Evolutionary conservation across 2,888 invertebrate species (phyloP).

Genomic region (Xanthorhoe designata): DNA sequence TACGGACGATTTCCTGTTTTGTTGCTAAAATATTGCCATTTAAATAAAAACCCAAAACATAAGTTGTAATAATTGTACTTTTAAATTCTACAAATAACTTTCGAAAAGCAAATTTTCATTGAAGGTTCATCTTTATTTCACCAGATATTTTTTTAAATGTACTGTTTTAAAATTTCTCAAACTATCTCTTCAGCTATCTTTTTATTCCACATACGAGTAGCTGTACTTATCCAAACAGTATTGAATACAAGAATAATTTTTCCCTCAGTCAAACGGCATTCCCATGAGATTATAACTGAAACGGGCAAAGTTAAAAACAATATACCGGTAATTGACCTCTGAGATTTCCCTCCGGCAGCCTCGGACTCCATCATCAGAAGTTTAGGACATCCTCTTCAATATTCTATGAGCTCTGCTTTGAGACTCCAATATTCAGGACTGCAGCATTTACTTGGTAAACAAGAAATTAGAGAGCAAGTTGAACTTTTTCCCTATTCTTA

Average conservation of each 20-base stretch:
- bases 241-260: not conserved
- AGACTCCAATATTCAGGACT: not conserved
- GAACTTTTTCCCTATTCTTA: not conserved
- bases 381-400: constrained; percentile 25
- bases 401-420: constrained; percentile 11
- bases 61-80: no score
- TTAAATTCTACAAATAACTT: no score
- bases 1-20: constrained; percentile 5
- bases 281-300: constrained; percentile 30
- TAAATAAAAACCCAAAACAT: not conserved
- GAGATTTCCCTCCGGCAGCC: constrained; percentile 72
- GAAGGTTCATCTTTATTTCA: no score
- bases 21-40: not conserved
- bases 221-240: not conserved
- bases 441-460: not conserved
- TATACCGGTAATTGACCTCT: constrained; percentile 49
- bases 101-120: no score
- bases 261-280: not conserved
- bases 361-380: constrained; percentile 60
- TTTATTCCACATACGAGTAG: no score
- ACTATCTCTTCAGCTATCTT: no score
- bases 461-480: no score
- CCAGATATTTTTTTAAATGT: no score
- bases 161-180: no score
- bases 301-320: constrained; percentile 45